Evolutionary conservation across 2,888 invertebrate genomes (phyloP), one percentile per base, ranked within the genome.

Genomic region (Dynastes tityus): DNA sequence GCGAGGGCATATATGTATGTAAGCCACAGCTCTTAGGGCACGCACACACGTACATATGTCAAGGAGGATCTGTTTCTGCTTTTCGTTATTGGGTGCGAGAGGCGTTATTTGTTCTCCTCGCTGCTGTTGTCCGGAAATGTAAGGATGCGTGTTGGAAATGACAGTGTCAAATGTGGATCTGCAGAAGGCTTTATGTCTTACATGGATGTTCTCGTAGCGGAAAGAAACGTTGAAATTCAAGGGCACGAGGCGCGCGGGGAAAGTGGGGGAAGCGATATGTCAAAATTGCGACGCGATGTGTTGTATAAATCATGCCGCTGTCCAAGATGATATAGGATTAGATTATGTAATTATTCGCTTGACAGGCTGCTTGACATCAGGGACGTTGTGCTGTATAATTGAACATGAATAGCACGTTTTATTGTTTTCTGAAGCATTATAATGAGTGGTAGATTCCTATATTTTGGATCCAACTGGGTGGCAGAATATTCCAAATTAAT

Each of bases 151-250:
- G 61, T 61, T 53, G 53, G 53, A 53, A 16, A 61, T 63, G 63
- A 63, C 63, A 63, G 29, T 63, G 63, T 63, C 63, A 63, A 63
- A 63, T 63, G 63, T 63, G 27, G 63, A 63, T 32, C 63, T 63
- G 32, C 63, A 13, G 29, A 29, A 32, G 27, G 63, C 29, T 63
- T 27, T 32, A 29, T 63, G 63, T 63, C 63, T 32, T 63, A 29
- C 32, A 63, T 63, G 27, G 27, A 13, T 32, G 32, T 63, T 3
- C 4, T 9, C 63, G 32, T 13, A 11, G 63, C 13, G 29, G 63
- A 63, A 63, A 63, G 32, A 63, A 63, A 63, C 13, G 63, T 63
- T 63, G 63, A 63, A 32, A 32, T 63, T 63, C 63, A 5, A 29
- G 29, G 13, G 55, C 5, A 37, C 4, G 32, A 37, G 5, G 32